Evolutionary conservation across 2,888 invertebrate species (phyloP), one percentile per base, ranked within the genome.

Genomic region (Idaea aversata): DNA sequence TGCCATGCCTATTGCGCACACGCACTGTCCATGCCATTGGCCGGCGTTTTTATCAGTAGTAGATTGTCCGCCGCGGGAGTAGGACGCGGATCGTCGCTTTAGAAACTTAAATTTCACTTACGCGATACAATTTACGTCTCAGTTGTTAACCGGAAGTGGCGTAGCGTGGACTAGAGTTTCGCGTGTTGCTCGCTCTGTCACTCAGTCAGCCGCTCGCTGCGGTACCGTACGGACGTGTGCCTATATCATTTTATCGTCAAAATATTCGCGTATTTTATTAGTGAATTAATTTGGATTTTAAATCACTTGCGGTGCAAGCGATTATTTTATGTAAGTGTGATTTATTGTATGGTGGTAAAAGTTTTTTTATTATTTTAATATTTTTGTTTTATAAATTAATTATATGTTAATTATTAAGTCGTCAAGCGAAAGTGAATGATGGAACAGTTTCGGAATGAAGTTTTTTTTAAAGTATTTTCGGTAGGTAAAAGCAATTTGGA

Each of bases 11-110:
- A 25, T 25, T 78, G 82, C 83, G 82, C 78, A 63, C 61, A 73
- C 81, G 80, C 77, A 76, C 35, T 58, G 67, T 16, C 59, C 65
- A 70, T 72, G 67, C 65, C 70, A 75, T 75, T 67, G 72, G 68
- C 66, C 63, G 65, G 61, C 67, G 62, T 60, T 74, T 72, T 69
- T 69, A 78, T 79, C 83, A 84, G 84, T 85, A 72, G 74, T 69
- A 72, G 73, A 73, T 73, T 67, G 57, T 57, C 63, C 63, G 57
- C 61, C 57, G 2, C 5, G 60, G 7, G 58, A 61, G 35, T 3
- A 35, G 65, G 69, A 66, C 69, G 70, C 58, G 61, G 60, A 57
- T 7, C 63, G 38, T 16, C 34, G 58, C 15, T 15, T 15, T 35
- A 15, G 47, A 65, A 65, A 16, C 61, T 62, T 65, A 15, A 60